Evolutionary conservation across 53 echinoderm and acorn worm species (phyloP), one percentile per base, ranked within the genome.

Genomic region (Actinopyga echinites): DNA sequence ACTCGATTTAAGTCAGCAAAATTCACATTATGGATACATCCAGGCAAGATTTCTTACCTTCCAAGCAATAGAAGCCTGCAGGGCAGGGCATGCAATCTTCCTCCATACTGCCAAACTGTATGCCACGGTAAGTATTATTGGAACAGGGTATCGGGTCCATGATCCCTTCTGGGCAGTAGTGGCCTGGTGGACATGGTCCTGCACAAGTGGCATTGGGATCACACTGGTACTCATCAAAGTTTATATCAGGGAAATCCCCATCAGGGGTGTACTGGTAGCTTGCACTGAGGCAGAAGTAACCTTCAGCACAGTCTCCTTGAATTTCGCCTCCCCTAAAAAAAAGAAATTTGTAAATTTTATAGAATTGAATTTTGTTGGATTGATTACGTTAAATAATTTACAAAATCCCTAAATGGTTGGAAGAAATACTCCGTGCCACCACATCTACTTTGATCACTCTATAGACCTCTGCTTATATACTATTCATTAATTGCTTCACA

Each of bases 101-200:
- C 64, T 37, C 83, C 60, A 87, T 69, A 60, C 99, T 97, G 5
- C 92, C 99, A 86, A 95, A 95, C 83, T 83, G 88, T 1, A 86
- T 83, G 5, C 68, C 88, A 65, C 95, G 79, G 53, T 92, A 90
- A 3, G 99, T 97, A 61, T 92, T 82, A 35, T 94, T 97, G 21
- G 43, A 21, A 44, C 94, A 97, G 9, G 96, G 94, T 60, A 92
- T 82, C 0, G 99, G 94, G 67, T 97, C 99, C 17, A 79, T 60
- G 11, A 87, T 85, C 0, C 99, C 99, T 30, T 92, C 92, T 1
- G 99, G 99, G 57, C 99, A 97, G 87, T 97, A 97, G 85, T 95
- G 94, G 56, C 91, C 95, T 1, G 86, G 30, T 4, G 94, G 99
- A 58, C 99, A 95, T 5, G 90, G 94, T 11, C 95, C 99, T 6